Conservation (phyloP, 1,140 invertebrate species). For the Saccostrea cuccullata region DNA sequence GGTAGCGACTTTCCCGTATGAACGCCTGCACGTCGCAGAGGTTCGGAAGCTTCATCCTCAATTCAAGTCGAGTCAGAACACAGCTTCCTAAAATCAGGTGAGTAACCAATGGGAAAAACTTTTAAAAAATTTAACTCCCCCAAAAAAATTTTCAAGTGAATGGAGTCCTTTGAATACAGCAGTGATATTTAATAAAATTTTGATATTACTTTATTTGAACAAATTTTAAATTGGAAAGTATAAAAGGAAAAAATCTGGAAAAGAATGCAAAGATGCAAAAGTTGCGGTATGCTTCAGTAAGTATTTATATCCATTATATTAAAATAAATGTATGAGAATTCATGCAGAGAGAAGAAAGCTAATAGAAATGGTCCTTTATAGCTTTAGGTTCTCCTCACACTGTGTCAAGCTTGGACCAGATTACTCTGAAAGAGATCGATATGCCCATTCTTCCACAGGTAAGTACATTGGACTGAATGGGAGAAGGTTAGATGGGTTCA, state of each 20-base stretch:
- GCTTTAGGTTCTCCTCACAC: constrained; percentile 2
- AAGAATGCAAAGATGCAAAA: too few species aligned
- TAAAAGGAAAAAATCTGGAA: too few species aligned
- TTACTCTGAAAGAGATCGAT: constrained; percentile 1
- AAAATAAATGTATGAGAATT: too few species aligned
- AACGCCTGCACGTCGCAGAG: not conserved
- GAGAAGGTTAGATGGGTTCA: not conserved
- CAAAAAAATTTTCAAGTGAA: too few species aligned
- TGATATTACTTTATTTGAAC: too few species aligned
- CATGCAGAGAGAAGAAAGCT: too few species aligned
- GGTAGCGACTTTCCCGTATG: not conserved
- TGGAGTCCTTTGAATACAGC: too few species aligned
- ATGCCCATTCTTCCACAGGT: not conserved
- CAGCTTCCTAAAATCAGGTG: constrained; percentile 3
- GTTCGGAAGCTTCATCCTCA: not conserved
- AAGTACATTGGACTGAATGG: not conserved
- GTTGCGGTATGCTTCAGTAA: not conserved
- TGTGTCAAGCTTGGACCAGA: constrained; percentile 9
- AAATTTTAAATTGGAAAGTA: too few species aligned
- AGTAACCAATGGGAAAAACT: not conserved
- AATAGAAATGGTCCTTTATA: not conserved
- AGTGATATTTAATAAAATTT: too few species aligned
- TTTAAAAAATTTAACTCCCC: too few species aligned
- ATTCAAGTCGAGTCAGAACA: not conserved
- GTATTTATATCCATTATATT: not conserved